These are phyloP conservation scores for Pachypanchax playfairii DNA, from an alignment of 2,113 vertebrate genomes.

Conservation along the genomic window DNA sequence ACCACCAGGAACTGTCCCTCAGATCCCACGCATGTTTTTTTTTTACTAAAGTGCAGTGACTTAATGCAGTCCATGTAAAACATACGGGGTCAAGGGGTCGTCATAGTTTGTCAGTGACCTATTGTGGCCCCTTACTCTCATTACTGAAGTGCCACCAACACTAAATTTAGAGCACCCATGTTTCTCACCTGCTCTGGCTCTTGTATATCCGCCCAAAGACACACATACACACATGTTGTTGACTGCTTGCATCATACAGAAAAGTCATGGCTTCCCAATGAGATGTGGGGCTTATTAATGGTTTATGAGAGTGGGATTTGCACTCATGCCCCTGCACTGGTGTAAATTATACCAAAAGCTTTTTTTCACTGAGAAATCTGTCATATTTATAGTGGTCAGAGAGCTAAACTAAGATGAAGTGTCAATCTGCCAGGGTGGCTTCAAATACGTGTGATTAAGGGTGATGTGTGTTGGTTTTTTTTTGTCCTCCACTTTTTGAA, in stretches of 20 bases:
- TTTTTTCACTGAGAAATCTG: conserved; percentile 34
- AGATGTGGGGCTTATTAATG: conserved; percentile 37
- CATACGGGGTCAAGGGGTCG: conserved; percentile 37
- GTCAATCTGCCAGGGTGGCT: conserved; percentile 28
- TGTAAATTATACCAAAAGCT: conserved; percentile 58
- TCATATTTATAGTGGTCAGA: conserved; percentile 27
- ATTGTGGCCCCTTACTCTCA: conserved; percentile 34
- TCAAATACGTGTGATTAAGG: conserved; percentile 8
- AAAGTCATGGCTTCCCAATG: conserved; percentile 36
- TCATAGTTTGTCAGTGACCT: conserved; percentile 34
- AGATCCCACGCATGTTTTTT: conserved; percentile 17
- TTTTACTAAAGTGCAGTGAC: conserved; percentile 35
- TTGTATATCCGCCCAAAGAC: conserved; percentile 52
- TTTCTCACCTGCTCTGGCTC: conserved; percentile 57
- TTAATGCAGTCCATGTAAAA: conserved; percentile 24
- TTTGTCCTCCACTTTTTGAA: neutral
- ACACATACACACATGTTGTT: conserved; percentile 32
- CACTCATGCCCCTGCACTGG: conserved; percentile 40
- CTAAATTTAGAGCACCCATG: conserved; percentile 65
- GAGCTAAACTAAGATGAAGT: conserved; percentile 47
- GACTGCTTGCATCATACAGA: conserved; percentile 36
- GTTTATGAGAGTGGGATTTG: conserved; percentile 31
- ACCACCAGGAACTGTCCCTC: conserved; percentile 13
- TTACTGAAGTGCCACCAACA: conserved; percentile 59
- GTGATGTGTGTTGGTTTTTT: neutral